Evolutionary conservation across 2,113 vertebrate species (phyloP), one percentile per base, ranked within the genome.

Genomic region (Maccullochella peelii): DNA sequence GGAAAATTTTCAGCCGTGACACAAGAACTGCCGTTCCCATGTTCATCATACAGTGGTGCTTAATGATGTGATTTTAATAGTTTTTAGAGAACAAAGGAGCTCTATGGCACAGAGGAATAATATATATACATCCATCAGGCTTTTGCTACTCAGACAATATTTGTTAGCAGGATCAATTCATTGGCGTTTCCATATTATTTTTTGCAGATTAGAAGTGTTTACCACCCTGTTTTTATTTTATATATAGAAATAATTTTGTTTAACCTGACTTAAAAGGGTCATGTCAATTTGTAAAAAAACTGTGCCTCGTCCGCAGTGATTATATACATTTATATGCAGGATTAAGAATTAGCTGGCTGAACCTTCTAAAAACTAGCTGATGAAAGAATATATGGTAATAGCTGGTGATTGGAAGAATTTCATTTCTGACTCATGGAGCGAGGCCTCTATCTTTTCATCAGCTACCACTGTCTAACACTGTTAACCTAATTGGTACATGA

Each of bases 401-500:
- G 11, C 61, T 42, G 33, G 16, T 67, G 67, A 77, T 61, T 77
- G 61, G 33, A 55, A 27, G 40, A 30, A 36, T 23, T 33, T 38
- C 0, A 58, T 66, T 70, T 77, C 15, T 47, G 23, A 74, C n/a
- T 82, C 57, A 7, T 44, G 57, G 21, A 69, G 82, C 2, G 30
- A 58, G 50, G 50, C 73, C 23, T 69, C 67, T 10, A 23, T 69
- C 25, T 69, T 63, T 81, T 65, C 69, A 74, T 79, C 69, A 70
- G 63, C 77, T 23, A 25, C 67, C 52, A 68, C 61, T 54, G 58
- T 72, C 42, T 50, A 58, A 54, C 36, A 50, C 72, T 16, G 59
- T 79, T 84, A 69, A 38, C 21, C 3, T 77, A 80, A 87, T 74
- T 80, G 76, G 40, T 23, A 77, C 67, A 85, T 42, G 55, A 63